A percentile compares a stretch with the other conserved stretches of the same genome.
Conservation (phyloP, 2,797 vertebrate species). For the Erithacus rubecula region DNA sequence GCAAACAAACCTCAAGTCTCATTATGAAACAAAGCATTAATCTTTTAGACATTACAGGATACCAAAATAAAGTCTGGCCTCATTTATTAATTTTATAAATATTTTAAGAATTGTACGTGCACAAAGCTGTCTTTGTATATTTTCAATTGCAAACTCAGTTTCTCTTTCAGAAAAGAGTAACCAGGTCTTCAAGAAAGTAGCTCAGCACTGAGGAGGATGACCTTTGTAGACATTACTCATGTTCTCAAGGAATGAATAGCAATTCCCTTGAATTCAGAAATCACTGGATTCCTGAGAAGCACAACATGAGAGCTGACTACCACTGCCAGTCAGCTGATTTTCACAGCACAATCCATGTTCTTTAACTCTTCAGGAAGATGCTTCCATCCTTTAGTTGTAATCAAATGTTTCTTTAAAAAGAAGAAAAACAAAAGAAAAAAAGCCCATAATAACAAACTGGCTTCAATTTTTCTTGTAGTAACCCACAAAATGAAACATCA, state of each 20-base stretch:
- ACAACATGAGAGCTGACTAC: background rate
- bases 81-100: background rate
- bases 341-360: background rate
- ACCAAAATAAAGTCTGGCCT: background rate
- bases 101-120: background rate
- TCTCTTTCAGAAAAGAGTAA: background rate
- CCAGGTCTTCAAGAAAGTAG: background rate
- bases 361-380: background rate
- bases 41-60: background rate
- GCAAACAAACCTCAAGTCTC: background rate
- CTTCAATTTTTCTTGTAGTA: background rate
- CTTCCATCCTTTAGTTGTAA: background rate
- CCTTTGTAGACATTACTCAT: background rate
- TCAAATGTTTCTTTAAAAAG: background rate
- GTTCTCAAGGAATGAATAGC: background rate
- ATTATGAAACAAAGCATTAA: background rate
- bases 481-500: background rate
- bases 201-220: background rate
- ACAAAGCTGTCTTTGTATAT: background rate
- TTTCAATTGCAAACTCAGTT: background rate
- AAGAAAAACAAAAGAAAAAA: rapidly evolving
- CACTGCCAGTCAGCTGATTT: background rate
- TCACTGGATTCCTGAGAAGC: background rate
- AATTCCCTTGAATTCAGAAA: background rate
- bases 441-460: rapidly evolving